Evolutionary conservation across 2,888 invertebrate genomes (phyloP), one percentile per base, ranked within the genome.

Genomic region (Brachyptera risi): DNA sequence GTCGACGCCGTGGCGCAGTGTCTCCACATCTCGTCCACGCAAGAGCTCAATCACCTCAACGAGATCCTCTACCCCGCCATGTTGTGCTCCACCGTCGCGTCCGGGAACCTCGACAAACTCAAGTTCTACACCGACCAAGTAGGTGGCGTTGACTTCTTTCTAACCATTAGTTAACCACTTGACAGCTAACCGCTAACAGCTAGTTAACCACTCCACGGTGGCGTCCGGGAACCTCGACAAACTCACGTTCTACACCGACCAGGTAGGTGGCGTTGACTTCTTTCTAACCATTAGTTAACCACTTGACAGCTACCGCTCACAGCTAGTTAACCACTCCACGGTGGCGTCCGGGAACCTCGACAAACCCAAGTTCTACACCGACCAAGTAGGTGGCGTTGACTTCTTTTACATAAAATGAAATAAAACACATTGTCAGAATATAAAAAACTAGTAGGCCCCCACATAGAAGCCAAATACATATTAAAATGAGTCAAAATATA

Each of bases 61-160:
- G 75, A 77, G n/a, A 80, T 85, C 0, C 74, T 90, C 3, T 84
- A 86, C 66, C 89, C 89, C 0, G 85, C 86, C 0, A 79, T 90
- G 74, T 73, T 88, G 59, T 85, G 83, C 71, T 77, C 83, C 19
- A 85, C 88, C 1, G 84, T 86, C 0, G 68, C 78, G 3, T 74
- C 78, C 47, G 78, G 76, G 1, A 80, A 85, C 65, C 69, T 80
- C 0, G 72, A 72, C 17, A 82, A 83, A 66, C 73, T 86, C 26
- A 74, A 77, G 62, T 11, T 21, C 3, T 37, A 40, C 21, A 9
- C 57, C 15, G 4, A 51, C 40, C 40, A 35, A n/a, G 26, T 31
- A 26, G 37, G 3, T 11, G n/a, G n/a, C n/a, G n/a, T n/a, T n/a
- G n/a, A n/a, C n/a, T n/a, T n/a, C n/a, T n/a, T n/a, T n/a, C n/a